Conservation (phyloP, 1,140 invertebrate species). For the Monomorium pharaonis region DNA sequence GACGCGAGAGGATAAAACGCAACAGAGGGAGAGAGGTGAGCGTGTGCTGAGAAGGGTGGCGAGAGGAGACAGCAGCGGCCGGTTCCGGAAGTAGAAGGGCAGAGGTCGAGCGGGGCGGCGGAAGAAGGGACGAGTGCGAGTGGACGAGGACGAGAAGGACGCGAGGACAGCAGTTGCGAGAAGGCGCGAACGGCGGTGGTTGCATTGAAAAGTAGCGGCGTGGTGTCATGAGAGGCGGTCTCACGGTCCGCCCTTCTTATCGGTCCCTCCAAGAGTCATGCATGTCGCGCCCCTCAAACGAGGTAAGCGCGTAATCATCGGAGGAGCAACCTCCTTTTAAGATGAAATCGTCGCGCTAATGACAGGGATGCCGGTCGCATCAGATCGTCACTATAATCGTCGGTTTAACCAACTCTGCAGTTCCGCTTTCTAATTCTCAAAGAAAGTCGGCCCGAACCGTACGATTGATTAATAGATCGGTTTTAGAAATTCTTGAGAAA, state of each 20-base stretch:
- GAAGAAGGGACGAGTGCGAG: slow-evolving; percentile 34
- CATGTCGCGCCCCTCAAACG: slow-evolving; percentile 85
- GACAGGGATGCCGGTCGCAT: not conserved
- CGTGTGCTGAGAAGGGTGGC: not conserved
- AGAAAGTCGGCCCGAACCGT: not conserved
- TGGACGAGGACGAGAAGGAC: slow-evolving; percentile 30
- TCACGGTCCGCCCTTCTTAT: slow-evolving; percentile 84
- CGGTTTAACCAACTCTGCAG: not conserved
- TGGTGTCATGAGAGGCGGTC: slow-evolving; percentile 86
- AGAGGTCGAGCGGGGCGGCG: slow-evolving; percentile 23
- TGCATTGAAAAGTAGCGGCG: slow-evolving; percentile 81
- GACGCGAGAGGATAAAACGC: not conserved
- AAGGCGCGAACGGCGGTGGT: slow-evolving; percentile 77
- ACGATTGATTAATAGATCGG: not conserved
- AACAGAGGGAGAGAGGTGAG: slow-evolving; percentile 20
- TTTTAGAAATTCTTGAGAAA: not conserved
- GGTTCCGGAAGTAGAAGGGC: slow-evolving; percentile 35
- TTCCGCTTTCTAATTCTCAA: not conserved
- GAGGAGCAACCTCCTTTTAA: not conserved
- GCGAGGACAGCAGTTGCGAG: slow-evolving; percentile 56
- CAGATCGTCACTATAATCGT: not conserved
- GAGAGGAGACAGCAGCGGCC: not conserved
- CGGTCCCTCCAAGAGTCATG: slow-evolving; percentile 84
- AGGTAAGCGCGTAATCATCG: slow-evolving; percentile 77
- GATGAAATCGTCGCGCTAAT: not conserved